Evolutionary conservation across 2,888 invertebrate species (phyloP).

Genomic region (Trichopria drosophilae): DNA sequence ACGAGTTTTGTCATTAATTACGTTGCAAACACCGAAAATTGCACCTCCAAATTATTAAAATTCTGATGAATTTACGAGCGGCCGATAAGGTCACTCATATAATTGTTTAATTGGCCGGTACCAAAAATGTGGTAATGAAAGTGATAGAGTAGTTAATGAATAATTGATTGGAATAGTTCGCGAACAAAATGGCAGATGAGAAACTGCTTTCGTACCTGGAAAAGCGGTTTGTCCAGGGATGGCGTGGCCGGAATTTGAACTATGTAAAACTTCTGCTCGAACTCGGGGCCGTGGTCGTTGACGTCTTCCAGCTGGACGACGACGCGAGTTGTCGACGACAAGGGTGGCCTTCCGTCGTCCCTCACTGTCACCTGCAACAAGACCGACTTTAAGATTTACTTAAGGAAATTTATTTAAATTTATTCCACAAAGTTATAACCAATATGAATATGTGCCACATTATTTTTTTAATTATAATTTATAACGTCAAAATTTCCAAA

Average conservation of each 20-base stretch:
- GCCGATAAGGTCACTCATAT: no score
- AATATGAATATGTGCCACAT: not conserved
- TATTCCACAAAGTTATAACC: not conserved
- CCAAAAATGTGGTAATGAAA: no score
- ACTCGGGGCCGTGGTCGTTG: constrained; percentile 86
- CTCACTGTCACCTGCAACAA: constrained; percentile 67
- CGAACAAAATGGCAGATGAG: no score
- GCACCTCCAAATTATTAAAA: no score
- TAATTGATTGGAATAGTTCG: no score
- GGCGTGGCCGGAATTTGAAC: constrained; percentile 72
- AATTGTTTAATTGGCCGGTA: no score
- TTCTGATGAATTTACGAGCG: no score
- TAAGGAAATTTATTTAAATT: not conserved
- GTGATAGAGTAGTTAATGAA: no score
- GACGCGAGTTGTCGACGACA: constrained; percentile 79
- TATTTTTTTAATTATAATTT: not conserved
- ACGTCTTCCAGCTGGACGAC: constrained; percentile 79
- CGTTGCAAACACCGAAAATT: no score
- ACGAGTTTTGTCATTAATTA: no score
- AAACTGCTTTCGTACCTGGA: constrained; percentile 64
- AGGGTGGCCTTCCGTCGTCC: constrained; percentile 75
- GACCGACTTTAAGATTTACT: no score
- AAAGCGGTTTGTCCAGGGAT: constrained; percentile 62
- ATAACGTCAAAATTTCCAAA: not conserved
- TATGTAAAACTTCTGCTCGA: constrained; percentile 80